phyloP scores from a whole-genome alignment of 2,797 vertebrate genomes.

The Presbytis comata region DNA sequence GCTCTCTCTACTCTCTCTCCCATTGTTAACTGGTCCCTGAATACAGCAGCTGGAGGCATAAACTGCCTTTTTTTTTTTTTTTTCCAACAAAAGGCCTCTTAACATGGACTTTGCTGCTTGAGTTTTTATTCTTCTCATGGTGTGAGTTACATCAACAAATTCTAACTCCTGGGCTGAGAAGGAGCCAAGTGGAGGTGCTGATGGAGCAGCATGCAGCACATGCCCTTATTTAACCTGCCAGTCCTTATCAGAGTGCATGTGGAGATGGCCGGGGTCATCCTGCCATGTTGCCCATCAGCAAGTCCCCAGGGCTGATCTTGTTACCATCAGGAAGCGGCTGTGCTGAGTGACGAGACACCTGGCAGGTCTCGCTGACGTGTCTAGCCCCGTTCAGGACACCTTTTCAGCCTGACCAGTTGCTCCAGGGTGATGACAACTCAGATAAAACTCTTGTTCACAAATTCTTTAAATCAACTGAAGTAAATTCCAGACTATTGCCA shows the following conservation, averaged over 20 bases:
- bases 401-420: not conserved
- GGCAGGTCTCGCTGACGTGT: not conserved
- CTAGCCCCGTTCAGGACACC: not conserved
- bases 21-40: not conserved
- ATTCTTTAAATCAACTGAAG: constrained; percentile 27
- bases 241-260: not conserved
- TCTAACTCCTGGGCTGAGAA: not conserved
- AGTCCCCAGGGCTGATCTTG: not conserved
- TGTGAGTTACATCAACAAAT: not conserved
- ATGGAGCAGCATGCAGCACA: not conserved
- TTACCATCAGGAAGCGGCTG: not conserved
- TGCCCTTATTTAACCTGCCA: not conserved
- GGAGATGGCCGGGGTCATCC: not conserved
- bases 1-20: not conserved
- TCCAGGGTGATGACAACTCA: constrained; percentile 34
- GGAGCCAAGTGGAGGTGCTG: not conserved
- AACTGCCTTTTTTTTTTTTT: not conserved
- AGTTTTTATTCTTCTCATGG: not conserved
- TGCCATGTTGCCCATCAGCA: not conserved
- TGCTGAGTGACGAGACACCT: not conserved
- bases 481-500: not conserved
- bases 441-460: constrained; percentile 35
- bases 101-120: not conserved
- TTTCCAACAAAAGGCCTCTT: not conserved
- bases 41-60: not conserved